These are phyloP conservation scores for Melanotaenia maccullochi DNA, from an alignment of 2,797 vertebrate species.

Conservation along the genomic window DNA sequence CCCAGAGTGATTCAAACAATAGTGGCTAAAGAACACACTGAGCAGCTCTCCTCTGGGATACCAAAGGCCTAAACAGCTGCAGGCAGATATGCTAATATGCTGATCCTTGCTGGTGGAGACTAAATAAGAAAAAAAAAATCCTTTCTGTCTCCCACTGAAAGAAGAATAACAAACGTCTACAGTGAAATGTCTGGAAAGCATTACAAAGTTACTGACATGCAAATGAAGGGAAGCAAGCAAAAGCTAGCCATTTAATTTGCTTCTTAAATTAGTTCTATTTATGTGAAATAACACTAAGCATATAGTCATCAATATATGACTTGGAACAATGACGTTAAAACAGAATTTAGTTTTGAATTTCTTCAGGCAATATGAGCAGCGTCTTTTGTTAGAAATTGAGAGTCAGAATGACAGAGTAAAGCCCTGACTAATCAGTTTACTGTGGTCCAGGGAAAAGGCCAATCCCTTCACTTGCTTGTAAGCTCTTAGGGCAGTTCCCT, in stretches of 20 bases:
- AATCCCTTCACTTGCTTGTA: conserved; percentile 33
- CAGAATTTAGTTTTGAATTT: conserved; percentile 7
- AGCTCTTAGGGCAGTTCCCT: conserved; percentile 41
- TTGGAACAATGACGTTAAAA: conserved; percentile 17
- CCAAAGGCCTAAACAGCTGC: conserved; percentile 69
- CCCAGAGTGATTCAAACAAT: conserved; percentile 57
- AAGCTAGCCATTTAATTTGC: conserved; percentile 18
- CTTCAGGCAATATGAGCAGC: conserved; percentile 19
- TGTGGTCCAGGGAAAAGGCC: conserved; percentile 49
- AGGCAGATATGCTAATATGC: conserved; percentile 63
- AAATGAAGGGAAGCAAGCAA: conserved; percentile 21
- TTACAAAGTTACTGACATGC: conserved; percentile 35
- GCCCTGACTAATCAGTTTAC: conserved; percentile 53
- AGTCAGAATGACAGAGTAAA: conserved; percentile 32
- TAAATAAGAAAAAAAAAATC: conserved; percentile 35
- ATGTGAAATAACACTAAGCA: conserved; percentile 22
- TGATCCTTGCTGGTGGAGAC: conserved; percentile 52
- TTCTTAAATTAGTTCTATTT: conserved; percentile 35
- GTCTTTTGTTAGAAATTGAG: conserved; percentile 26
- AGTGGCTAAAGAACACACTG: conserved; percentile 50
- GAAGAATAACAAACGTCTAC: conserved; percentile 23
- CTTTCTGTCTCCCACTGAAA: conserved; percentile 38
- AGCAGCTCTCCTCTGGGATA: conserved; percentile 55
- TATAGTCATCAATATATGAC: conserved; percentile 35
- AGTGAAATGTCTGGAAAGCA: conserved; percentile 40